These are phyloP conservation scores for Xenus cinereus DNA, from an alignment of 2,113 vertebrate species.

Conservation along the genomic window DNA sequence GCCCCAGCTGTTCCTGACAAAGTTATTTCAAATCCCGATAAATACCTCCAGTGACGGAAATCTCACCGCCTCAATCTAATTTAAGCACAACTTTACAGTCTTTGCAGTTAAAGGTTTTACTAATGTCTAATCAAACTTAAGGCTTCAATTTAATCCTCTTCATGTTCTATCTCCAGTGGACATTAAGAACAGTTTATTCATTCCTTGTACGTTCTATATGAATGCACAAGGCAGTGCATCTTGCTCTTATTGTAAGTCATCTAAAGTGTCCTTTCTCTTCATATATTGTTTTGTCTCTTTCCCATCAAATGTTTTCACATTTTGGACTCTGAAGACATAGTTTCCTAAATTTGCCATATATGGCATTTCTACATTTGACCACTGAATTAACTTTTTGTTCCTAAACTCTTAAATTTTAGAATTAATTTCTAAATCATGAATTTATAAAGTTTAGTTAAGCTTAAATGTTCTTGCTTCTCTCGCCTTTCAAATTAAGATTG, in stretches of 20 bases:
- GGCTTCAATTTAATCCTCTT: slow-evolving; percentile 3
- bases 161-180: not conserved
- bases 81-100: not conserved
- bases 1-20: not conserved
- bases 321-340: not conserved
- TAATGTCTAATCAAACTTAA: slow-evolving; percentile 3
- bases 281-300: not conserved
- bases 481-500: not conserved
- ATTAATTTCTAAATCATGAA: not conserved
- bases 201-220: not conserved
- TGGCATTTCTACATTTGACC: not conserved
- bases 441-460: not conserved
- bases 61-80: not conserved
- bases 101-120: slow-evolving; percentile 3
- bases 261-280: not conserved
- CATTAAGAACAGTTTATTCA: not conserved
- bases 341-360: not conserved
- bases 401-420: not conserved
- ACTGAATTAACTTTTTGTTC: not conserved
- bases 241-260: not conserved
- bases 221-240: not conserved
- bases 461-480: not conserved
- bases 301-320: not conserved
- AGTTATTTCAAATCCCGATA: not conserved
- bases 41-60: not conserved